A percentile compares a stretch with the other conserved stretches of the same genome.
Conservation (phyloP, 2,113 vertebrate genomes). For the Poeciliopsis turrubarensis region DNA sequence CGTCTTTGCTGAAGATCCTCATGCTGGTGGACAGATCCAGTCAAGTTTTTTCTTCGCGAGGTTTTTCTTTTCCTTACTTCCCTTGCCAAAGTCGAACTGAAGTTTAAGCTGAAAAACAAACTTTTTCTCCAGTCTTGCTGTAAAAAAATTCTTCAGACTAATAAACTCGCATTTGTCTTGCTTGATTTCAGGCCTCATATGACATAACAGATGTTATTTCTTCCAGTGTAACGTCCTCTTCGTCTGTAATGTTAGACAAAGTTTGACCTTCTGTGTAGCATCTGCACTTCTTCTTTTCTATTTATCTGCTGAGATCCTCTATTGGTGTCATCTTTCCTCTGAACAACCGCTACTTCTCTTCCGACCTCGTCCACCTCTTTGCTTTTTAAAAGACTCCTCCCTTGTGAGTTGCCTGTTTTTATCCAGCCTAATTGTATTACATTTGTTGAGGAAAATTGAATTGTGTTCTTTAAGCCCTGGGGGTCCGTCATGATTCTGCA, state of each 20-base stretch:
- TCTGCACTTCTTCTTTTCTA: conserved; percentile 12
- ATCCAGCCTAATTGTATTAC: conserved; percentile 87
- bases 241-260: conserved; percentile 12
- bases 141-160: conserved; percentile 9
- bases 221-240: conserved; percentile 29
- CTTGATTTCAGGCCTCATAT: conserved; percentile 17
- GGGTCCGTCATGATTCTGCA: conserved; percentile 80
- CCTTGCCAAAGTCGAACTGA: conserved; percentile 1
- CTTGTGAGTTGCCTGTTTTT: conserved; percentile 64
- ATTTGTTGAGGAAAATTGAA: conserved; percentile 86
- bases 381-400: conserved; percentile 71
- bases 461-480: conserved; percentile 83
- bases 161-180: not conserved
- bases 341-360: conserved; percentile 60
- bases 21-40: conserved; percentile 36
- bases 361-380: conserved; percentile 22
- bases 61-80: not conserved
- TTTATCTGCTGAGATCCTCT: conserved; percentile 49
- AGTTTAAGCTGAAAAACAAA: conserved; percentile 11
- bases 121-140: conserved; percentile 1
- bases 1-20: conserved; percentile 72
- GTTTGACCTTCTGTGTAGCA: conserved; percentile 10
- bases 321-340: conserved; percentile 50
- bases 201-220: conserved; percentile 1
- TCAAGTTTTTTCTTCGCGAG: not conserved